Evolutionary conservation across 2,888 invertebrate genomes (phyloP), one percentile per base, ranked within the genome.

Genomic region (Eudasyphora cyanicolor): DNA sequence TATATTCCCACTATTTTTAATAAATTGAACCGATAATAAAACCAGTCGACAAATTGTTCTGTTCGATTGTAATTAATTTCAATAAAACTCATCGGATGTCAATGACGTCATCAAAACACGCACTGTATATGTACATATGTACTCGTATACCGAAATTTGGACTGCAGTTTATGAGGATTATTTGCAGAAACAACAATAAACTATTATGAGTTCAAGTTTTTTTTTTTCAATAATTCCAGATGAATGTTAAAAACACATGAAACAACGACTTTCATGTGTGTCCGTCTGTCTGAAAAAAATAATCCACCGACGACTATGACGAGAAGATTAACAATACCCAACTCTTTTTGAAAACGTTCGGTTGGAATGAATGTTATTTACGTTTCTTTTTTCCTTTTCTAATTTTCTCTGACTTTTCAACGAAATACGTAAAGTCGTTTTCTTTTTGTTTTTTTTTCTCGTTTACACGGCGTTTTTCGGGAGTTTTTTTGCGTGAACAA

Each of bases 401-500:
- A n/a, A n/a, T n/a, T n/a, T n/a, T n/a, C n/a, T n/a, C 32, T 32
- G 32, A 6, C 45, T 45, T 1, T 14, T 45, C n/a, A n/a, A n/a
- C n/a, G n/a, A n/a, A n/a, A n/a, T n/a, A n/a, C n/a, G n/a, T n/a
- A n/a, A n/a, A n/a, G n/a, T n/a, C n/a, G 14, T 38, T 38, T 45
- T 45, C 2, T 38, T 8, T 8, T 38, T n/a, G 38, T 38, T 38
- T 38, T 45, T n/a, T 45, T 14, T 45, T 12, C n/a, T 4, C 32
- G 45, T 45, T 45, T 45, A 12, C 45, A n/a, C 27, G 3, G 19
- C 64, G 24, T 24, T 70, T 5, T n/a, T n/a, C 45, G 45, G 45
- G 45, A 2, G 14, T 78, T 76, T 79, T 64, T 74, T 75, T 62
- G 35, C 67, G 79, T 70, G 70, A 87, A 90, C 90, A 91, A 90